A percentile compares a stretch with the other conserved stretches of the same genome.
Conservation (phyloP, 2,797 vertebrate genomes). For the Ptychadena robeensis region DNA sequence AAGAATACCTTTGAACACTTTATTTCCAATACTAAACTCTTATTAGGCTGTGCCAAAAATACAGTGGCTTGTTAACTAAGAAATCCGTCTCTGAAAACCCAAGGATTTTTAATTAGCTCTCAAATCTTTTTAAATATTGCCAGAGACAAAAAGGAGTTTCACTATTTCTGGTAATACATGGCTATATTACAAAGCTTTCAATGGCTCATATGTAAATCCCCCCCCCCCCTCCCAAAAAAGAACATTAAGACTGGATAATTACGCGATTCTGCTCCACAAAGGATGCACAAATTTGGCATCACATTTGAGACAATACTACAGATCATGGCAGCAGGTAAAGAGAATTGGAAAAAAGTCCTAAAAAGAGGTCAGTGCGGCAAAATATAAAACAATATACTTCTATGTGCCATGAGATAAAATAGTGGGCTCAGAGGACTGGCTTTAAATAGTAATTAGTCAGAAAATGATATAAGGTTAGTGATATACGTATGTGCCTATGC, state of each 20-base stretch:
- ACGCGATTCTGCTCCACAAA: not conserved
- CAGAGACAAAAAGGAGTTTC: not conserved
- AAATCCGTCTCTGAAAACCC: not conserved
- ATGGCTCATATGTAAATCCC: not conserved
- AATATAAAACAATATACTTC: not conserved
- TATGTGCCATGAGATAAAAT: not conserved
- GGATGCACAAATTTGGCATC: not conserved
- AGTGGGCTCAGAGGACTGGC: not conserved
- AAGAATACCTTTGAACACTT: constrained; percentile 28
- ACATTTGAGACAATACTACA: not conserved
- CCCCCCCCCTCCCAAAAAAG: too few species aligned
- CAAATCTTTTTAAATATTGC: constrained; percentile 27
- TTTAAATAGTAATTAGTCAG: constrained; percentile 21
- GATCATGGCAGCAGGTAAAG: not conserved
- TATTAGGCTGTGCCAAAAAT: not conserved
- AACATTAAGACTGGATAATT: not conserved
- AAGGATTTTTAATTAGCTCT: constrained; percentile 39
- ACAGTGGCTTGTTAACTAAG: constrained; percentile 10
- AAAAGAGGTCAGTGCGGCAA: not conserved
- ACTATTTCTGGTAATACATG: constrained; percentile 10
- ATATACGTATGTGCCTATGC: constrained; percentile 9
- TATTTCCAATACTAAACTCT: constrained; percentile 5
- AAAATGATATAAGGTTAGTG: not conserved
- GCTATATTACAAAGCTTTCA: not conserved
- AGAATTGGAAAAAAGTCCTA: not conserved